Base-by-base conservation (phyloP, 1,140 invertebrate species). In the Anoplolepis gracilipes region DNA sequence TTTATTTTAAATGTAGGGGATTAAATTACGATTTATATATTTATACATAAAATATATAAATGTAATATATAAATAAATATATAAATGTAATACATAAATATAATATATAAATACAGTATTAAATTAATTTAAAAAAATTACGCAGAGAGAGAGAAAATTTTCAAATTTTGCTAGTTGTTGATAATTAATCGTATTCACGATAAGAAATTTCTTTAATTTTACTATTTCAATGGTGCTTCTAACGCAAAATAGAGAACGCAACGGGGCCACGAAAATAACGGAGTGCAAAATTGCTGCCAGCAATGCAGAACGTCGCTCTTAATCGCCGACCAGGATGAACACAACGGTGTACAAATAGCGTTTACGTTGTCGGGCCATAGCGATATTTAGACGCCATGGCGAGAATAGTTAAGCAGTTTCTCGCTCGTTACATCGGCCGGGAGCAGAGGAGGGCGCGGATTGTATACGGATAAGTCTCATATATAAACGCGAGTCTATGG, bases 381-480 rank as follows among this genome's bases (percentile, higher is more conserved):
- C 75, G 59, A 78, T 69, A 81, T 70, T 81, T 70, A 42, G 33
- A 30, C 11, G 25, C 19, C 16, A n/a, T 30, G 33, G 16, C 22
- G 16, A 30, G 49, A 69, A 70, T 53, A 67, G 30, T 65, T 42
- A 49, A 79, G 49, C 46, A 55, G 67, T 82, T 73, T 61, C 55
- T 16, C 33, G 53, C 53, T 72, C 25, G 65, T 81, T 81, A 81
- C 65, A 55, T 70, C 22, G 25, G 22, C 46, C 19, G 19, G 22
- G 69, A 70, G 42, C 53, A 19, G 16, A 16, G 55, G 30, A 73
- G 53, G 78, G 67, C 55, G 53, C 36, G 65, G 65, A 81, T 81
- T 81, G 65, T 81, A 25, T 42, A 59, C 33, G 78, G 78, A 81
- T 72, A 72, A 81, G 25, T 36, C 78, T 33, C 62, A 19, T n/a